Evolutionary conservation across 2,888 invertebrate genomes (phyloP).

Genomic region (Eupithecia dodoneata): DNA sequence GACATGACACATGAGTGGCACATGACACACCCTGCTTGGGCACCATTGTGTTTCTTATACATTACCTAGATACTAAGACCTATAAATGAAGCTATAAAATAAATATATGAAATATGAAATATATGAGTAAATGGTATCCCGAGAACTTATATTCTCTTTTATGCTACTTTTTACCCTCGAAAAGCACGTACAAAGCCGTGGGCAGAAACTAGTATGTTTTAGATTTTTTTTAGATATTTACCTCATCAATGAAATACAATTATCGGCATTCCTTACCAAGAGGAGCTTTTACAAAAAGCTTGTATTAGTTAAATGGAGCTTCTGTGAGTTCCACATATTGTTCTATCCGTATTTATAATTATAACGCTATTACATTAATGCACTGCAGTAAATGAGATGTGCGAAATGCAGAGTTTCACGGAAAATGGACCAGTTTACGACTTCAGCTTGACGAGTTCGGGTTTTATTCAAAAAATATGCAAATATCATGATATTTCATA

Average conservation of each 20-base stretch:
- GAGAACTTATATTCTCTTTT: no score
- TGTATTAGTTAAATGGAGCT: not conserved
- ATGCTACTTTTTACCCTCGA: not conserved
- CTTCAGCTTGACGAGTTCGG: not conserved
- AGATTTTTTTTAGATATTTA: no score
- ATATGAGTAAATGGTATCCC: not conserved
- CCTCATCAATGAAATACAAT: not conserved
- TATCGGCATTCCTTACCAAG: not conserved
- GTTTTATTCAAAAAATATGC: not conserved
- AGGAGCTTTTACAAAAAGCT: not conserved
- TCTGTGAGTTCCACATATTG: not conserved
- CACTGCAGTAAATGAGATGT: conserved; percentile 5
- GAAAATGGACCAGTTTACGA: not conserved
- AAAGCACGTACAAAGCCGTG: no score
- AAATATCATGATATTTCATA: not conserved
- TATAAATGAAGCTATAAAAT: no score
- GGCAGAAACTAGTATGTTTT: no score
- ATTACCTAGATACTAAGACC: no score
- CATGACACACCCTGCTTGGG: no score
- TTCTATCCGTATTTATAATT: not conserved
- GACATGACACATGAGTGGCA: not conserved
- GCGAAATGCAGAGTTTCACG: not conserved
- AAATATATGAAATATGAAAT: no score
- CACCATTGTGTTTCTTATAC: no score
- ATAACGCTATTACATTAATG: conserved; percentile 1